phyloP scores from a whole-genome alignment of 2,888 invertebrate species.

The Epinotia brunnichana region DNA sequence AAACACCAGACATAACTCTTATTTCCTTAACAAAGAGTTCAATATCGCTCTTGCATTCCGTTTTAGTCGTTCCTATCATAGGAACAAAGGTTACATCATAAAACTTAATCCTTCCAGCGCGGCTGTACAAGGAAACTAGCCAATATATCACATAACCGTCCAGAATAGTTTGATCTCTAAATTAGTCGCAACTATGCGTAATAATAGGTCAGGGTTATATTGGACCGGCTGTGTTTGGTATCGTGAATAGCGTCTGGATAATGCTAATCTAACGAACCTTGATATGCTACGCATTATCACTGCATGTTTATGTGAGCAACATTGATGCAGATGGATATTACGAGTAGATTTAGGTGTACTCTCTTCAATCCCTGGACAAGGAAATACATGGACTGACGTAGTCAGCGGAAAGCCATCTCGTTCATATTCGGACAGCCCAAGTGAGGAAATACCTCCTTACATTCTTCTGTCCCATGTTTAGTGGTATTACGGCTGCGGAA shows the following conservation, averaged over 20 bases:
- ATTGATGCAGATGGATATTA: background rate
- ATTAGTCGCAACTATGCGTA: background rate
- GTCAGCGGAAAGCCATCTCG: too few species aligned
- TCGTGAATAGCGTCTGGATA: conserved; percentile 19
- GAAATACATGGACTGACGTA: too few species aligned
- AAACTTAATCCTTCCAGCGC: background rate
- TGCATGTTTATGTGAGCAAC: conserved; percentile 1
- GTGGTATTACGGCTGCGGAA: too few species aligned
- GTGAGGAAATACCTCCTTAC: too few species aligned
- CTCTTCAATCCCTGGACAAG: too few species aligned
- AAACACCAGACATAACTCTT: too few species aligned
- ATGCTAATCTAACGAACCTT: conserved; percentile 20
- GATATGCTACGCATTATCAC: conserved; percentile 11
- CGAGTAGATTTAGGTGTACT: background rate
- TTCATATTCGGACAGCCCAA: too few species aligned
- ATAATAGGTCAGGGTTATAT: background rate
- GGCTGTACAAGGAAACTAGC: background rate
- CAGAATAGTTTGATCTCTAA: background rate
- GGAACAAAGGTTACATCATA: conserved; percentile 6
- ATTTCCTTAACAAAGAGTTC: background rate
- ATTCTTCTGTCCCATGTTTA: too few species aligned
- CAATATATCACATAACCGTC: background rate
- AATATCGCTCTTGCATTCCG: background rate
- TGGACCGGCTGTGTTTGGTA: background rate
- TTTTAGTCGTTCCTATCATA: background rate